Evolutionary conservation across 2,888 invertebrate genomes (phyloP).

Genomic region (Dicycla oo): DNA sequence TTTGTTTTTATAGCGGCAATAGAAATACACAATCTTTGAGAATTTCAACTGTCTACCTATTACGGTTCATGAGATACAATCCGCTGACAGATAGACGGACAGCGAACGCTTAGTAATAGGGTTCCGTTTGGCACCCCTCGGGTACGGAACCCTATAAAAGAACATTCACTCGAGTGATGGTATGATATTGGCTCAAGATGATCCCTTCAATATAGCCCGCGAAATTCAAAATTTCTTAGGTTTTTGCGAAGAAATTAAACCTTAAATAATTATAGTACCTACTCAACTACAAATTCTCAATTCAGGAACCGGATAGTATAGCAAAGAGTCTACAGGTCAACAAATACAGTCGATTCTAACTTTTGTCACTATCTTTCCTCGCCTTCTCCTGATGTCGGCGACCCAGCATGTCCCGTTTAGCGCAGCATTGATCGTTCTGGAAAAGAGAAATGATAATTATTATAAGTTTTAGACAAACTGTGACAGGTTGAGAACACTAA

Average conservation of each 20-base stretch:
- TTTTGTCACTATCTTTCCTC: constrained; percentile 78
- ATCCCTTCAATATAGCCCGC: not conserved
- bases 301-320: constrained; percentile 33
- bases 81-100: no score
- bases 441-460: constrained; percentile 39
- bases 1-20: no score
- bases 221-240: not conserved
- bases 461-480: no score
- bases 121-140: no score
- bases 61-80: no score
- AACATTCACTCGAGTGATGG: no score
- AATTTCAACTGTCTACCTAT: no score
- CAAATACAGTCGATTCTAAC: constrained; percentile 67
- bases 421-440: constrained; percentile 76
- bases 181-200: not conserved
- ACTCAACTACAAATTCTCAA: not conserved
- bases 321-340: constrained; percentile 38
- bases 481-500: not conserved
- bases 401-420: constrained; percentile 79
- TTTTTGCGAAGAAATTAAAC: not conserved
- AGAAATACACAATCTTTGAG: no score
- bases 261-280: no score
- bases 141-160: no score
- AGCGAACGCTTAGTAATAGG: no score
- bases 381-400: constrained; percentile 74